These are phyloP conservation scores for Macrophya alboannulata DNA, from an alignment of 2,888 invertebrate genomes.

Conservation along the genomic window DNA sequence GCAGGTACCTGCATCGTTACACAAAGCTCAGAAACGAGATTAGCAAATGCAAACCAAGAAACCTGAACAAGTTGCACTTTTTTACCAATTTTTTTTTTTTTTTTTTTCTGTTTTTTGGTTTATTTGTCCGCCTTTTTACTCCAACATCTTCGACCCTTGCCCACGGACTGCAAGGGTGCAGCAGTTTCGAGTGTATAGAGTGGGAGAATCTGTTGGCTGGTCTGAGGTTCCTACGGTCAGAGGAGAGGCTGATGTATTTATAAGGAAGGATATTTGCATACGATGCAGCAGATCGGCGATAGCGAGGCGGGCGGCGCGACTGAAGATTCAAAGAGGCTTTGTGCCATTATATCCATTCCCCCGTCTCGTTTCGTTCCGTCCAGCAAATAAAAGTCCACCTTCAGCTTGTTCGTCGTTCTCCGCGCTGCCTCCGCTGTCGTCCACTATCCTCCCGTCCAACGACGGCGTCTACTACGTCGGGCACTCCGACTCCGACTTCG, in stretches of 20 bases:
- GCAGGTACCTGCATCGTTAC: slow-evolving; percentile 5
- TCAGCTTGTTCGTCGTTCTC: slow-evolving; percentile 55
- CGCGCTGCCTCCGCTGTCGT: slow-evolving; percentile 51
- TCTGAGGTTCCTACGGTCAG: slow-evolving; percentile 74
- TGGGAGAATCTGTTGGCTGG: slow-evolving; percentile 26
- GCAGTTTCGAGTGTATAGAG: slow-evolving; percentile 16
- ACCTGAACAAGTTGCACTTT: slow-evolving; percentile 20
- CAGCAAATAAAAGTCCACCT: slow-evolving; percentile 53
- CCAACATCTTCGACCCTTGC: slow-evolving; percentile 31
- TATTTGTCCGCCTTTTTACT: background rate
- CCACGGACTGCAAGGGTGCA: slow-evolving; percentile 1
- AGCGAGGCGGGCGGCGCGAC: slow-evolving; percentile 63
- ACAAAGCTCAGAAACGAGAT: slow-evolving; percentile 43
- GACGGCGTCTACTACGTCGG: slow-evolving; percentile 33
- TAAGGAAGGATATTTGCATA: slow-evolving; percentile 80
- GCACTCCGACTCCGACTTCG: background rate
- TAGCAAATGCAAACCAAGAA: slow-evolving; percentile 39
- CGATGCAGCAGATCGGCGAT: slow-evolving; percentile 73
- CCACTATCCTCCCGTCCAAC: slow-evolving; percentile 40
- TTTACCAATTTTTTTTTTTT: background rate
- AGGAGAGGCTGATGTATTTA: slow-evolving; percentile 79
- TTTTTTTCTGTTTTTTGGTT: background rate
- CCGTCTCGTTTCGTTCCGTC: slow-evolving; percentile 56
- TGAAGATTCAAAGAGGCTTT: slow-evolving; percentile 78
- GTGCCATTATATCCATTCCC: slow-evolving; percentile 70